Base-by-base conservation (phyloP, 1,140 invertebrate genomes). In the Hesperophylax magnus region DNA sequence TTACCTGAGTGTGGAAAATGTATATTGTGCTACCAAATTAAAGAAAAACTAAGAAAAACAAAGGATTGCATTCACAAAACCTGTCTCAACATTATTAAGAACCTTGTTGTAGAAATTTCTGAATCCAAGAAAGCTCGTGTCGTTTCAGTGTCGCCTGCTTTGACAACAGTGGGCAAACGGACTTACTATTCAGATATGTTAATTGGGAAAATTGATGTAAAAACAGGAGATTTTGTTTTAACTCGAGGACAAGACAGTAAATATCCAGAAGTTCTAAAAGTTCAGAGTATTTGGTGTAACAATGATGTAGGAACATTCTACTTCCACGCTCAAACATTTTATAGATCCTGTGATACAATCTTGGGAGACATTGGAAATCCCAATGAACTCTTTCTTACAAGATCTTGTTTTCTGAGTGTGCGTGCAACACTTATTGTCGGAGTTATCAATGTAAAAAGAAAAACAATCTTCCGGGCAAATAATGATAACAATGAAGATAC, bases 331-430 rank as follows among this genome's bases (percentile, higher is more conserved):
- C 91, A 93, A 84, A 93, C 94, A 86, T 95, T 93, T 85, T 92
- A 93, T 75, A 91, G 94, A 84, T 93, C 94, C 3, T 91, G 88
- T 71, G 95, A 97, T 82, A 96, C 96, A 0, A 91, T 97, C 80
- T 88, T 97, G 20, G 95, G 95, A 3, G 95, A 97, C 88, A 94
- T 94, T 1, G 92, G 94, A 17, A 93, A 96, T 88, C 92, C 94
- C 0, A 88, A 92, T 78, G 96, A 97, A 90, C 86, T 97, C 31
- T 97, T 96, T 89, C 85, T 94, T 24, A 90, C 92, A 1, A 93
- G 96, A 85, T 92, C 94, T 76, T 97, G 96, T 87, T 89, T 87
- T 67, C 92, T 94, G 81, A 92, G 94, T 82, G 91, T 92, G 56
- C 91, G 92, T 2, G 85, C 95, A 2, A 91, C 89, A 61, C 91